These are phyloP conservation scores for Semicossyphus pulcher DNA, from an alignment of 2,113 vertebrate species.

Conservation along the genomic window DNA sequence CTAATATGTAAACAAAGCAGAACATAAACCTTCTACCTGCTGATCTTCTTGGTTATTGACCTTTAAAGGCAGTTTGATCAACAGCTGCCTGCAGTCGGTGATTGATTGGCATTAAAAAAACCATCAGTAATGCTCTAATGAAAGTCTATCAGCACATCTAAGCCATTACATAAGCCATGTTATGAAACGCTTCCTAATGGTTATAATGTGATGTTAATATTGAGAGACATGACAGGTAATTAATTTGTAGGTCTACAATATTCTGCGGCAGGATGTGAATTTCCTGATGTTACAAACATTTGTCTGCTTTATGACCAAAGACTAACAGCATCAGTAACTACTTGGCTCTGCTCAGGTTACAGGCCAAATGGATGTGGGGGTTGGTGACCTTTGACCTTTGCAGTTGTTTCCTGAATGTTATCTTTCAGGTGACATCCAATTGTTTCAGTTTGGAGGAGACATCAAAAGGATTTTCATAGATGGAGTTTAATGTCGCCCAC, in stretches of 20 bases:
- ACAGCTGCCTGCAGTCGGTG: background rate
- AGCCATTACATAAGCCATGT: no score
- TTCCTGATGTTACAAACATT: no score
- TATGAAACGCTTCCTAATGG: no score
- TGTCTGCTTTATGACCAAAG: no score
- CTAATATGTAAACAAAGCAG: no score
- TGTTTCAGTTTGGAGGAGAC: background rate
- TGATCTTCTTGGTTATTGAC: no score
- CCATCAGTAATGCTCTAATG: background rate
- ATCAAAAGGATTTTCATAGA: background rate
- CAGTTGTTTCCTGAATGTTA: background rate
- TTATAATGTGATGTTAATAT: background rate
- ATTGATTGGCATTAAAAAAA: background rate
- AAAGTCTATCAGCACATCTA: background rate
- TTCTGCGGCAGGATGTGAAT: no score
- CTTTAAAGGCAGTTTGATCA: no score
- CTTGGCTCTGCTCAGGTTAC: no score
- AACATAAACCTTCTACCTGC: no score
- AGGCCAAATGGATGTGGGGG: background rate
- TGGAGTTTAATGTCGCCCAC: background rate
- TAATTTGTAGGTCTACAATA: no score
- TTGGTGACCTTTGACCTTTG: conserved; percentile 14
- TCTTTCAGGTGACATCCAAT: background rate
- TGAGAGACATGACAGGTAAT: background rate
- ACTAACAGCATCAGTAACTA: no score